Evolutionary conservation across 1,140 invertebrate species (phyloP).

Genomic region (Drosophila mojavensis): DNA sequence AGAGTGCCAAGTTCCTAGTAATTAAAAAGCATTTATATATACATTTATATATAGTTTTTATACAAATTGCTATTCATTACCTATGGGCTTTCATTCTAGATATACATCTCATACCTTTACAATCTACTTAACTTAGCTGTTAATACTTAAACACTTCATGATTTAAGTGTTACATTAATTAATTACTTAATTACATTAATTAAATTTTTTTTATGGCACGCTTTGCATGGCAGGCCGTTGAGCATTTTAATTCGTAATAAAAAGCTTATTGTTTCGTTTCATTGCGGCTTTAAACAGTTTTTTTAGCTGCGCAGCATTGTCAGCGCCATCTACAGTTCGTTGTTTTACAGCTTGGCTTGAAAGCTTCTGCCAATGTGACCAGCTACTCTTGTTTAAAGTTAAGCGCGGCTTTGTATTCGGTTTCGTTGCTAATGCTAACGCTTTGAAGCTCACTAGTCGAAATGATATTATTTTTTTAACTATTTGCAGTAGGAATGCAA

Average conservation of each 20-base stretch:
- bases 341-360: constrained; percentile 11
- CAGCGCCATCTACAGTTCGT: constrained; percentile 53
- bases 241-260: constrained; percentile 12
- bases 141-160: no score
- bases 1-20: constrained; percentile 27
- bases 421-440: constrained; percentile 1
- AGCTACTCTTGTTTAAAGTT: constrained; percentile 3
- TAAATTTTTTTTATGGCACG: not conserved
- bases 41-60: not conserved
- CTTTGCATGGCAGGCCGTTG: constrained; percentile 21
- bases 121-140: no score
- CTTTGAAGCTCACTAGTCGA: constrained; percentile 6
- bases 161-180: no score
- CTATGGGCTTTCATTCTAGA: not conserved
- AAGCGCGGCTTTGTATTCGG: not conserved
- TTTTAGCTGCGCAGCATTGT: not conserved
- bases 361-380: constrained; percentile 45
- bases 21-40: constrained; percentile 2
- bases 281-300: not conserved
- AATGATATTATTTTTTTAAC: not conserved
- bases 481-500: not conserved
- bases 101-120: no score
- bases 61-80: no score
- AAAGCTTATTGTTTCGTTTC: not conserved
- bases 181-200: no score